Evolutionary conservation across 2,888 invertebrate genomes (phyloP).

Genomic region (Opisthograptis luteolata): DNA sequence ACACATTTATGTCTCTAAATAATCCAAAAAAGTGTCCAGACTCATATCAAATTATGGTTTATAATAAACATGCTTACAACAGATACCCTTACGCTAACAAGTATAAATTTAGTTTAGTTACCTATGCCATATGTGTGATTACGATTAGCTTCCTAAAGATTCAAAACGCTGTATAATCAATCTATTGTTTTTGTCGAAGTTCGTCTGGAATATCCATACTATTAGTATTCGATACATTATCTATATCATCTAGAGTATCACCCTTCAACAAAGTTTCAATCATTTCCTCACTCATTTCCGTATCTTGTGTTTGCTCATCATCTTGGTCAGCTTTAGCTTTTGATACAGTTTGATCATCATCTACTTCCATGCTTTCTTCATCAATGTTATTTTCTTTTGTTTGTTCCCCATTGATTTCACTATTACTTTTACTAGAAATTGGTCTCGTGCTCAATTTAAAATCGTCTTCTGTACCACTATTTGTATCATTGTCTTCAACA

Average conservation of each 20-base stretch:
- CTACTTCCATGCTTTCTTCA: slow-evolving; percentile 17
- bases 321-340: slow-evolving; percentile 16
- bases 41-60: not conserved
- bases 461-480: slow-evolving; percentile 9
- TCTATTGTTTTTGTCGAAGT: slow-evolving; percentile 9
- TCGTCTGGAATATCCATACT: slow-evolving; percentile 27
- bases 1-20: not conserved
- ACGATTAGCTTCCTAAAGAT: slow-evolving; percentile 10
- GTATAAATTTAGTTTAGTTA: slow-evolving; percentile 7
- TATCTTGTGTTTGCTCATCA: slow-evolving; percentile 50
- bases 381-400: slow-evolving; percentile 19
- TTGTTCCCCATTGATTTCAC: slow-evolving; percentile 18
- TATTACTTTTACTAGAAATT: not conserved
- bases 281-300: slow-evolving; percentile 68
- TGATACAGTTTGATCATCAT: slow-evolving; percentile 21
- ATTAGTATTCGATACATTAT: slow-evolving; percentile 22
- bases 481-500: slow-evolving; percentile 6
- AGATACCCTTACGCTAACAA: slow-evolving; percentile 18
- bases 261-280: slow-evolving; percentile 66
- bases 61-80: slow-evolving; percentile 17
- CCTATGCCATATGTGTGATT: slow-evolving; percentile 21
- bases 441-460: not conserved
- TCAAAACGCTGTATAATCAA: slow-evolving; percentile 4
- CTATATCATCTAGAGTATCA: slow-evolving; percentile 45
- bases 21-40: not conserved